A percentile compares a stretch with the other conserved stretches of the same genome.
These are phyloP conservation scores for Paradisaea rubra DNA, from an alignment of 2,113 vertebrate species.

Conservation along the genomic window DNA sequence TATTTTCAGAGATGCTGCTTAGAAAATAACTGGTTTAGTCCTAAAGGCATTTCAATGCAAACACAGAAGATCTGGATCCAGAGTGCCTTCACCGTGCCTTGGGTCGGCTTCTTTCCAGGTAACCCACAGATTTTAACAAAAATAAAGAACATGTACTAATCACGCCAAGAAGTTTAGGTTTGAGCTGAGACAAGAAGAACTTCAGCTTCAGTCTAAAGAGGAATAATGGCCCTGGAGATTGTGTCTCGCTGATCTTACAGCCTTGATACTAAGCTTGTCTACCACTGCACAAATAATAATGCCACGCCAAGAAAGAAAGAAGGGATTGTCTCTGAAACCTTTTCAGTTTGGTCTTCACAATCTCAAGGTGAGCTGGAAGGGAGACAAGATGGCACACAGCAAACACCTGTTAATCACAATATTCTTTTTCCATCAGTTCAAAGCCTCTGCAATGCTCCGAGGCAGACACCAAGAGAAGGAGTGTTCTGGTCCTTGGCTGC, in stretches of 20 bases:
- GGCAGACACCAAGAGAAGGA: background rate
- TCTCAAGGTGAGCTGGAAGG: background rate
- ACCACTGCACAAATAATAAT: background rate
- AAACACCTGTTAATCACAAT: background rate
- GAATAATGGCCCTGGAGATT: background rate
- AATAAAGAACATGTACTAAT: background rate
- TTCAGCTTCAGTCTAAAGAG: background rate
- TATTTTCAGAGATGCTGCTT: background rate
- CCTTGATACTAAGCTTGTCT: background rate
- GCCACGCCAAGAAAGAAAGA: background rate
- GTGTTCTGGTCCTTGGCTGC: background rate
- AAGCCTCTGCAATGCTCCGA: background rate
- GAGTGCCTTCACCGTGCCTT: background rate
- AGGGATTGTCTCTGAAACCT: background rate
- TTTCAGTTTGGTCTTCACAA: background rate
- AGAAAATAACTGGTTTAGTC: background rate
- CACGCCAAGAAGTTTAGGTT: background rate
- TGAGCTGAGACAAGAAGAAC: background rate
- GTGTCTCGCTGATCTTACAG: fast-evolving
- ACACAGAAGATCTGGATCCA: background rate
- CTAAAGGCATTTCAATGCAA: background rate
- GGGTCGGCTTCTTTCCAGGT: background rate
- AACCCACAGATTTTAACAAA: background rate
- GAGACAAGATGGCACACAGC: background rate
- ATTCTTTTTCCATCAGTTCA: background rate